Conservation (phyloP, 1,140 invertebrate species). For the Whitmania pigra region DNA sequence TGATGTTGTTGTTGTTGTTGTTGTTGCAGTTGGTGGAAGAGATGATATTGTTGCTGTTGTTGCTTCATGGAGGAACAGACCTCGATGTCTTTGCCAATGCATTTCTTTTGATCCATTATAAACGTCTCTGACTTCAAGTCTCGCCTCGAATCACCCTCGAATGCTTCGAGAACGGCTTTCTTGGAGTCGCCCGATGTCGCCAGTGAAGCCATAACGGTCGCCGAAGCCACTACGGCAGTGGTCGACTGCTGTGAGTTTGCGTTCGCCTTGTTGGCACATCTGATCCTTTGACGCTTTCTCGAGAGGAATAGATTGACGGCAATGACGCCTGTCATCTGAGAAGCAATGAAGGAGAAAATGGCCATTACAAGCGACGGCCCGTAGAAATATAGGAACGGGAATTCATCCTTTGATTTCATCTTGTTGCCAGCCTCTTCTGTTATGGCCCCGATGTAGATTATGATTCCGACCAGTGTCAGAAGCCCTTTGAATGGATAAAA, state of each 20-base stretch:
- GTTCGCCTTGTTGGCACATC: slow-evolving; percentile 9
- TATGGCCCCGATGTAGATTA: slow-evolving; percentile 18
- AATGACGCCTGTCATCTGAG: slow-evolving; percentile 18
- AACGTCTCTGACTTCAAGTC: background rate
- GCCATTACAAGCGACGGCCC: slow-evolving; percentile 17
- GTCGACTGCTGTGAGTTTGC: background rate
- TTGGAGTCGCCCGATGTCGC: background rate
- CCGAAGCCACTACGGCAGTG: background rate
- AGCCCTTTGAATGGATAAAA: background rate
- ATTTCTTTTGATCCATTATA: background rate
- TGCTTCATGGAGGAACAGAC: background rate
- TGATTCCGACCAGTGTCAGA: slow-evolving; percentile 14
- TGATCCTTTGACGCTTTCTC: slow-evolving; percentile 5
- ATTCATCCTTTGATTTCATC: slow-evolving; percentile 15
- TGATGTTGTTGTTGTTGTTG: background rate
- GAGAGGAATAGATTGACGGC: slow-evolving; percentile 15
- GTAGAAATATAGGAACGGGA: slow-evolving; percentile 9
- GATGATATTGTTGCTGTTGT: slow-evolving; percentile 13
- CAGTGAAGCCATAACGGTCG: background rate
- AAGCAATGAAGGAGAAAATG: slow-evolving; percentile 14
- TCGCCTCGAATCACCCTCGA: background rate
- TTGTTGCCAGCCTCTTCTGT: slow-evolving; percentile 20
- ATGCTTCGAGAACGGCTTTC: background rate
- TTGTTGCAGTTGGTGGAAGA: background rate
- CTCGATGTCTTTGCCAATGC: background rate